Percentiles rank a stretch among this genome's conserved stretches.
Conservation (phyloP, 2,888 invertebrate genomes). For the Merodon equestris region DNA sequence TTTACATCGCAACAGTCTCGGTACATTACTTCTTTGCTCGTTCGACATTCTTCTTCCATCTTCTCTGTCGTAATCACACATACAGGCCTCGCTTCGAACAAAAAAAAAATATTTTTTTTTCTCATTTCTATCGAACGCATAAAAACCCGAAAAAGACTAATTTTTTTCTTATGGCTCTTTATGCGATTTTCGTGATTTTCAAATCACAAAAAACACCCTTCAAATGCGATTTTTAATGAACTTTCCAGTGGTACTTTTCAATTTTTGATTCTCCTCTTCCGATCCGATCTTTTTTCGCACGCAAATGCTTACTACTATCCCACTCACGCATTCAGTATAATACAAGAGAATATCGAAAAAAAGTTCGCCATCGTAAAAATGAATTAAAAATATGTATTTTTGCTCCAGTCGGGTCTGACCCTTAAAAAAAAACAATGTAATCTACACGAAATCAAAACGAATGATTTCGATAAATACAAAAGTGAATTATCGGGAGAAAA, state of each 20-base stretch:
- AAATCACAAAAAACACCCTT: constrained; percentile 42
- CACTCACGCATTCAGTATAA: constrained; percentile 33
- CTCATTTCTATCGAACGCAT: constrained; percentile 17
- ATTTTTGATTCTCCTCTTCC: constrained; percentile 29
- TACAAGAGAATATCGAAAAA: constrained; percentile 13
- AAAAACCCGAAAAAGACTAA: constrained; percentile 21
- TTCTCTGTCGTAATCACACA: constrained; percentile 70
- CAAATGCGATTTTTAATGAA: constrained; percentile 52
- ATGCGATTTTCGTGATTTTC: constrained; percentile 62
- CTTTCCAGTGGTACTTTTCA: constrained; percentile 52
- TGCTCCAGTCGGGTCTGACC: constrained; percentile 37
- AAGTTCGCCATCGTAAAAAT: constrained; percentile 61
- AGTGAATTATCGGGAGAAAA: constrained; percentile 19
- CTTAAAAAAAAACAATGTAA: constrained; percentile 34
- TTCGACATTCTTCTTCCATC: constrained; percentile 66
- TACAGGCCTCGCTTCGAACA: constrained; percentile 40
- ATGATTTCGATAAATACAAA: constrained; percentile 31
- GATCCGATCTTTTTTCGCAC: constrained; percentile 51
- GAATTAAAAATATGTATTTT: constrained; percentile 41
- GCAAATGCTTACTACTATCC: constrained; percentile 47
- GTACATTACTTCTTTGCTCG: constrained; percentile 45
- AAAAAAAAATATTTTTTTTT: constrained; percentile 48
- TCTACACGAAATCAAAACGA: constrained; percentile 13
- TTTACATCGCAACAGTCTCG: constrained; percentile 59
- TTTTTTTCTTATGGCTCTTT: constrained; percentile 41